Percentiles rank a stretch among this genome's conserved stretches.
phyloP scores from a whole-genome alignment of 2,888 invertebrate species.

The Congeria kusceri region DNA sequence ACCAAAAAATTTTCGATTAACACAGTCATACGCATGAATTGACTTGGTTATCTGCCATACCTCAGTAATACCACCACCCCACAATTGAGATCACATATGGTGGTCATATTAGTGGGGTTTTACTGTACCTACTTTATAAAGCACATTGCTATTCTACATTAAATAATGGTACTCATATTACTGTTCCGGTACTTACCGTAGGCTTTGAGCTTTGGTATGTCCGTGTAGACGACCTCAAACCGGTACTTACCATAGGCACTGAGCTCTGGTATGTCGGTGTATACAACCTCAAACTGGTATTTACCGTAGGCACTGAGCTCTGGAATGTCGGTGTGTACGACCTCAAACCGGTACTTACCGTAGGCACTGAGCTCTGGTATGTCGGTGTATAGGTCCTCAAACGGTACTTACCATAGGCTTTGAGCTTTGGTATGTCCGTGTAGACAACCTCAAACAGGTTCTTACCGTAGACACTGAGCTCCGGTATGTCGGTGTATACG shows the following conservation, averaged over 20 bases:
- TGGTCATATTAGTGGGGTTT: constrained; percentile 86
- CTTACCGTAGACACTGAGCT: constrained; percentile 91
- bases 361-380: constrained; percentile 94
- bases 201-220: constrained; percentile 95
- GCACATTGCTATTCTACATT: no score
- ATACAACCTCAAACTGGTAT: constrained; percentile 85
- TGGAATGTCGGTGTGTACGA: constrained; percentile 96
- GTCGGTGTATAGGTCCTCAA: constrained; percentile 98
- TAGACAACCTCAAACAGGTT: constrained; percentile 92
- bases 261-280: constrained; percentile 95
- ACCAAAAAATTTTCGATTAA: no score
- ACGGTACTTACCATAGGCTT: constrained; percentile 96
- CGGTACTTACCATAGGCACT: constrained; percentile 96
- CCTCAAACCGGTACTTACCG: constrained; percentile 85
- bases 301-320: constrained; percentile 92
- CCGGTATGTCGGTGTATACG: constrained; percentile 97
- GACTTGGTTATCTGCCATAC: no score
- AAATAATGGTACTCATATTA: constrained; percentile 97
- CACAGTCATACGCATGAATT: no score
- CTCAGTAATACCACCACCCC: no score
- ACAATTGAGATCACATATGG: constrained; percentile 89
- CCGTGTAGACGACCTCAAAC: constrained; percentile 89
- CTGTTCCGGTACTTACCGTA: no score
- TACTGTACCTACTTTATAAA: no score
- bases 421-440: constrained; percentile 96